Evolutionary conservation across 2,113 vertebrate species (phyloP), one percentile per base, ranked within the genome.

Genomic region (Onychostruthus taczanowskii): DNA sequence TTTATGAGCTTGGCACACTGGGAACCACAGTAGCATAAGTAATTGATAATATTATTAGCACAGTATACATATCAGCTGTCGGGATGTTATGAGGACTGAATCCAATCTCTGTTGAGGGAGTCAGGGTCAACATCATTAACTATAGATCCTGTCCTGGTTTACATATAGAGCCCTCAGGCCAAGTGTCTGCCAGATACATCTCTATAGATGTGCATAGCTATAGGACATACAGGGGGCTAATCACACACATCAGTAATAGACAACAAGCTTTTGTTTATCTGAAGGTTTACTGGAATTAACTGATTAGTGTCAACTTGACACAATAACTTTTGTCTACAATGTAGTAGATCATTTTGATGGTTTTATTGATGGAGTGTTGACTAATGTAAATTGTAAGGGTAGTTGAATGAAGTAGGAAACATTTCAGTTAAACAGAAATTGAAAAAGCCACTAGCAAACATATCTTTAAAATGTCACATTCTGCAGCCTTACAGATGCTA

Each of bases 41-140:
- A 98, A 99, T 99, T 99, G 99, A 99, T 99, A 98, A 98, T 97
- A 98, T 99, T 99, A 99, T 99, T 99, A 99, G 98, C 98, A 98
- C 97, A 97, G 98, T 98, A 98, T 99, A 99, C 99, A 99, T 99
- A 99, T 99, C 99, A 99, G 99, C 98, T 99, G 98, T 98, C 98
- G 97, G 98, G 98, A 98, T 98, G 98, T 99, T 99, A 99, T 98
- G 99, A 99, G 98, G 98, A 98, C 98, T 99, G 98, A 99, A 99
- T 99, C 98, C 98, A 98, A 97, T 98, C 98, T 98, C 98, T 99
- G 98, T 98, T 98, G 99, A 98, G 98, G 98, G 99, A 99, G 98
- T 98, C 98, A 98, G 98, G 99, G 99, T 99, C 99, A 99, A 99
- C 99, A 98, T 99, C 99, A 99, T 99, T 99, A 99, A 99, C 98